A percentile compares a stretch with the other conserved stretches of the same genome.
phyloP scores from a whole-genome alignment of 92 coral and sea anemone genomes.

The Hydrozoanthus gracilis region DNA sequence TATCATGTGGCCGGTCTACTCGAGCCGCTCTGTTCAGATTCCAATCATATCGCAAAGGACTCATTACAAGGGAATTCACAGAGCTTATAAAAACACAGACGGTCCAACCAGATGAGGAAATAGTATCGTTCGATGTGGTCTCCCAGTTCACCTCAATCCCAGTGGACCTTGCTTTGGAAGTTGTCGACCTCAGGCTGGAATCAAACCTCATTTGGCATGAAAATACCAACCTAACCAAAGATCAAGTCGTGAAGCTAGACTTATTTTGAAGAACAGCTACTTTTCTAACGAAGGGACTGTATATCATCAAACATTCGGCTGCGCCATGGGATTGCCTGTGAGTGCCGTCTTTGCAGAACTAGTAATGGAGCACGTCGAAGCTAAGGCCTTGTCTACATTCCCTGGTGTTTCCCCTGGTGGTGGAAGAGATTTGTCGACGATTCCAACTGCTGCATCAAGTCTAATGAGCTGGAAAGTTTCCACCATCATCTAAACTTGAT shows the following conservation, averaged over 20 bases:
- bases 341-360: no score
- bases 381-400: conserved; percentile 19
- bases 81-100: not conserved
- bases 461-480: conserved; percentile 20
- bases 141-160: no score
- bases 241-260: no score
- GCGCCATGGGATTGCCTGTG: no score
- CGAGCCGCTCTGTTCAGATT: not conserved
- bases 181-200: no score
- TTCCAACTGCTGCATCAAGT: conserved; percentile 34
- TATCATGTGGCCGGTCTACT: not conserved
- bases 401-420: conserved; percentile 36
- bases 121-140: no score
- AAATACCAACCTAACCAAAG: no score
- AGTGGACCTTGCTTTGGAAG: no score
- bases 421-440: conserved; percentile 43
- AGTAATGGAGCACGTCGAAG: not conserved
- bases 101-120: no score
- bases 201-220: no score
- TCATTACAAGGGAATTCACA: not conserved
- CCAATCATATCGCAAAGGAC: no score
- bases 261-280: not conserved
- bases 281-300: not conserved
- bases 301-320: no score
- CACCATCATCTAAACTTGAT: conserved; percentile 37